Conservation (phyloP, 2,113 vertebrate species). For the Cephalopterus ornatus region DNA sequence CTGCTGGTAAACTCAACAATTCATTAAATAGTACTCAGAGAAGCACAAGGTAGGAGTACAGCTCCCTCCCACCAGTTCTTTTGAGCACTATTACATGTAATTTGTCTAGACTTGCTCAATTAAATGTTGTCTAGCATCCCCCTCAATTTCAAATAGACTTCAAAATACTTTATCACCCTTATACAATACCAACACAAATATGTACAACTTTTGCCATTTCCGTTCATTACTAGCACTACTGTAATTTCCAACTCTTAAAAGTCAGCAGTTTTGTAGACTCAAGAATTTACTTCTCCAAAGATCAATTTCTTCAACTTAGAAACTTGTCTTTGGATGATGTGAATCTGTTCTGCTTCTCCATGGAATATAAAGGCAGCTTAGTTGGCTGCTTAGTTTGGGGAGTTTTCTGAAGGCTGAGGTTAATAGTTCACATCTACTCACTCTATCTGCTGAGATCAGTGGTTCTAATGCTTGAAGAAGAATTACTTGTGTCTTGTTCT, state of each 20-base stretch:
- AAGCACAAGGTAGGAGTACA: background rate
- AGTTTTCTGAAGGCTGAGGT: background rate
- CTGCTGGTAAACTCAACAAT: background rate
- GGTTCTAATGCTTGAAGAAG: background rate
- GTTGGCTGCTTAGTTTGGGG: background rate
- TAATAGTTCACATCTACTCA: background rate
- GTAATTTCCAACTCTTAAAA: background rate
- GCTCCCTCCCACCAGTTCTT: background rate
- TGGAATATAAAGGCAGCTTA: background rate
- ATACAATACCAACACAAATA: background rate
- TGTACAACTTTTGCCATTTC: background rate
- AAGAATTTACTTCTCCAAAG: background rate
- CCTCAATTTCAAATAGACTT: background rate
- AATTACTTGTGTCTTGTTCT: background rate
- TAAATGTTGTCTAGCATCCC: background rate
- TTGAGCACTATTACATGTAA: background rate
- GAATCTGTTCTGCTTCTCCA: background rate
- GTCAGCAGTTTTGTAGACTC: background rate
- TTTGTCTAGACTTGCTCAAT: slow-evolving; percentile 15
- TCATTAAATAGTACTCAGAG: slow-evolving; percentile 3
- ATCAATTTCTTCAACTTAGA: background rate
- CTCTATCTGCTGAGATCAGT: background rate
- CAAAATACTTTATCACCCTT: background rate
- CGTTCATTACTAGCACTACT: background rate
- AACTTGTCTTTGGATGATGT: background rate